These are phyloP conservation scores for Aythya baeri DNA, from an alignment of 2,113 vertebrate species.

Conservation along the genomic window DNA sequence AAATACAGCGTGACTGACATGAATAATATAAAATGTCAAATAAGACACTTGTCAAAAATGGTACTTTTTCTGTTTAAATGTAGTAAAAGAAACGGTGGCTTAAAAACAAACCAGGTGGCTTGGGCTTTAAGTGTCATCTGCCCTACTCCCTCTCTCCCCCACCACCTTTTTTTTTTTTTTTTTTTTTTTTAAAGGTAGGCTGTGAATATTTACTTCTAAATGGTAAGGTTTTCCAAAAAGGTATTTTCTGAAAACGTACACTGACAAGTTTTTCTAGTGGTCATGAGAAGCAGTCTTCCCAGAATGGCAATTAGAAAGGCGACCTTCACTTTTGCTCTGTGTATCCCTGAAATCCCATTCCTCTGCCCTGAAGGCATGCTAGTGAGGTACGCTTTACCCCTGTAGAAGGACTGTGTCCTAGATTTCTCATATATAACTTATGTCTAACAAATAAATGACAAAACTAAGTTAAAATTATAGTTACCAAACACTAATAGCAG, in stretches of 20 bases:
- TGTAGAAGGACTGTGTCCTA: not conserved
- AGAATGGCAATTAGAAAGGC: not conserved
- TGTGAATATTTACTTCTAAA: not conserved
- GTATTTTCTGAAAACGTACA: not conserved
- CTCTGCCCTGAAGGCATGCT: not conserved
- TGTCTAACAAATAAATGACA: not conserved
- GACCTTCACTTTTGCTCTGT: not conserved
- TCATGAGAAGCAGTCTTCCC: not conserved
- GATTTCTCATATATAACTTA: not conserved
- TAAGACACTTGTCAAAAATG: constrained; percentile 15
- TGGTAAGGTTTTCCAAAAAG: not conserved
- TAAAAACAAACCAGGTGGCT: not conserved
- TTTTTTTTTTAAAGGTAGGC: not conserved
- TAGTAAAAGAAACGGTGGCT: not conserved
- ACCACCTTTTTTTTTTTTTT: too few species aligned
- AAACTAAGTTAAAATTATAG: not conserved
- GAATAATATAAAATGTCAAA: constrained; percentile 50
- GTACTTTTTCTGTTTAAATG: constrained; percentile 27
- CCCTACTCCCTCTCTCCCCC: too few species aligned
- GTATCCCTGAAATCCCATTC: not conserved
- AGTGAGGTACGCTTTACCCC: not conserved
- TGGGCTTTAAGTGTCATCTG: not conserved
- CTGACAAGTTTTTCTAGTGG: not conserved
- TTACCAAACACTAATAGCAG: not conserved
- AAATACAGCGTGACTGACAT: constrained; percentile 37